These are phyloP conservation scores for Manduca sexta DNA, from an alignment of 1,140 invertebrate species.

Conservation along the genomic window DNA sequence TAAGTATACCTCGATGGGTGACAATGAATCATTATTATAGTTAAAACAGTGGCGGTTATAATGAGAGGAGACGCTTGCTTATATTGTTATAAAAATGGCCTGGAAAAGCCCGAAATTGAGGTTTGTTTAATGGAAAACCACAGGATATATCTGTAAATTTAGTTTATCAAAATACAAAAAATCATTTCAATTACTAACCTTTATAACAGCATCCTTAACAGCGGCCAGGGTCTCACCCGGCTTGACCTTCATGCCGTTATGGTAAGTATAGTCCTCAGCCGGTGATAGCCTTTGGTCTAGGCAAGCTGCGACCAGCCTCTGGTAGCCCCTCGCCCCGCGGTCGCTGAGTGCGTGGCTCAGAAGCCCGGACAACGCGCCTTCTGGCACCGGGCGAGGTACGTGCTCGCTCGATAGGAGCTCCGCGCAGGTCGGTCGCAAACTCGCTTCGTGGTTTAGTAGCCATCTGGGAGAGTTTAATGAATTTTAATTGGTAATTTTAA, in stretches of 20 bases:
- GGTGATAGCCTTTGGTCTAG: slow-evolving; percentile 36
- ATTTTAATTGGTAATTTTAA: no score
- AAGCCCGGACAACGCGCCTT: slow-evolving; percentile 85
- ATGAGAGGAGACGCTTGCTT: no score
- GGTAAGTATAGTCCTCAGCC: slow-evolving; percentile 50
- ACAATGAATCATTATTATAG: no score
- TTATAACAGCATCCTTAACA: slow-evolving; percentile 38
- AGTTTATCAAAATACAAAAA: background rate
- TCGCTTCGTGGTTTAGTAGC: slow-evolving; percentile 90
- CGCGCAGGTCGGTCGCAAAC: slow-evolving; percentile 84
- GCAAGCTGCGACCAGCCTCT: slow-evolving; percentile 39
- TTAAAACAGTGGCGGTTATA: no score
- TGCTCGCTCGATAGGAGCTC: slow-evolving; percentile 88
- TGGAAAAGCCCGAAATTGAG: no score
- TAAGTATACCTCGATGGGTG: no score
- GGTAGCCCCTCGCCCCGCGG: slow-evolving; percentile 35
- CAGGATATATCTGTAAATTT: background rate
- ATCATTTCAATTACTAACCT: slow-evolving; percentile 26
- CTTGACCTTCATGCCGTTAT: slow-evolving; percentile 32
- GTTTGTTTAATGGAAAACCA: no score
- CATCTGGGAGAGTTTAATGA: no score
- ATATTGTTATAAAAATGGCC: no score
- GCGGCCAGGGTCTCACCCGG: slow-evolving; percentile 22
- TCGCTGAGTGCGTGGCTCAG: slow-evolving; percentile 65
- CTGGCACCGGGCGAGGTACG: slow-evolving; percentile 87